Evolutionary conservation across 2,113 vertebrate species (phyloP).

Genomic region (Salvelinus alpinus): DNA sequence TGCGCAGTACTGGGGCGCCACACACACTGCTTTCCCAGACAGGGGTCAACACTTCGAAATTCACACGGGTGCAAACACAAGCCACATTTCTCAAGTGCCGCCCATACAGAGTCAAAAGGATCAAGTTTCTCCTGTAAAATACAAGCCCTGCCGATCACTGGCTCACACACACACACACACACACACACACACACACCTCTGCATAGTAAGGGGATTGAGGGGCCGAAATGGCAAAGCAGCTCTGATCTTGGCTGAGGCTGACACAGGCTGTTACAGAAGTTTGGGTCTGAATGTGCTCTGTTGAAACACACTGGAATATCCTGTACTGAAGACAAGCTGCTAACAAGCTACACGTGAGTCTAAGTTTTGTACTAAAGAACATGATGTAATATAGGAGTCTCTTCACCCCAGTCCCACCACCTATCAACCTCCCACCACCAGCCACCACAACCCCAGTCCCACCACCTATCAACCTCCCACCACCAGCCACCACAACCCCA

Average conservation of each 20-base stretch:
- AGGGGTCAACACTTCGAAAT: neutral
- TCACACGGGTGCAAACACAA: neutral
- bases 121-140: conserved; percentile 4
- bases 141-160: neutral
- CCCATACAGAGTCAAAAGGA: neutral
- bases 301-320: neutral
- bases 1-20: neutral
- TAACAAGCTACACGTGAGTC: no score
- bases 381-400: no score
- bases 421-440: no score
- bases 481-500: no score
- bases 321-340: neutral
- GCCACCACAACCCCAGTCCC: no score
- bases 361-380: no score
- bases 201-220: no score
- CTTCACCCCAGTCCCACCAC: no score
- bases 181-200: neutral
- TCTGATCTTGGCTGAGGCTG: neutral
- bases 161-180: neutral
- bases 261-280: neutral
- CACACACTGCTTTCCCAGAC: neutral
- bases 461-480: no score
- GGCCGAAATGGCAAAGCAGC: neutral
- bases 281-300: neutral
- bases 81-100: conserved; percentile 3